phyloP scores from a whole-genome alignment of 2,888 invertebrate genomes.

The Emmelina monodactyla region DNA sequence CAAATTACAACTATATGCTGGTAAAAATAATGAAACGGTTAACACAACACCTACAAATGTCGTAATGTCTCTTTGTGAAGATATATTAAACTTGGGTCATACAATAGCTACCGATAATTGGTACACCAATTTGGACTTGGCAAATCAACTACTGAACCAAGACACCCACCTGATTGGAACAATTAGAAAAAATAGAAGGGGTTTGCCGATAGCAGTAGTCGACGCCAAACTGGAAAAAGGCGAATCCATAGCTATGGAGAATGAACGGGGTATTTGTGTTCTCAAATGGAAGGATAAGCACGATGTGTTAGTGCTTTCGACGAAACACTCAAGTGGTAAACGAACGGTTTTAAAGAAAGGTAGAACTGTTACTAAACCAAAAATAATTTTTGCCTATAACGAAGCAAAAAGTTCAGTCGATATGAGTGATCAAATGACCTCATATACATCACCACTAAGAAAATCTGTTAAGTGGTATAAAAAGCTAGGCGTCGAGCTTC shows the following conservation, averaged over 20 bases:
- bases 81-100: constrained; percentile 22
- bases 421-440: constrained; percentile 10
- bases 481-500: constrained; percentile 20
- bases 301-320: not conserved
- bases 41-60: constrained; percentile 22
- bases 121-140: constrained; percentile 25
- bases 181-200: constrained; percentile 24
- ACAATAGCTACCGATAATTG: constrained; percentile 24
- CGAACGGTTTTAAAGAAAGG: no score
- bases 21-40: constrained; percentile 21
- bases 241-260: constrained; percentile 20
- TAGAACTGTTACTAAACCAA: constrained; percentile 37
- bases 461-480: constrained; percentile 5
- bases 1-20: constrained; percentile 21
- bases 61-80: constrained; percentile 20
- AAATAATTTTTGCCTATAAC: constrained; percentile 2
- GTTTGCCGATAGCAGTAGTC: constrained; percentile 23
- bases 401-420: constrained; percentile 8
- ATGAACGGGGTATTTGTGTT: constrained; percentile 18
- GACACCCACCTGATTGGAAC: constrained; percentile 27
- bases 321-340: not conserved
- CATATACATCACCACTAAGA: constrained; percentile 8
- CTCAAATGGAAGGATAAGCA: not conserved
- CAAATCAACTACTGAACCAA: constrained; percentile 20
- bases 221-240: constrained; percentile 22